A percentile compares a stretch with the other conserved stretches of the same genome.
phyloP scores from a whole-genome alignment of 37 sponge, comb jelly and placozoan species.

The Chondrilla cf. caribensis region DNA sequence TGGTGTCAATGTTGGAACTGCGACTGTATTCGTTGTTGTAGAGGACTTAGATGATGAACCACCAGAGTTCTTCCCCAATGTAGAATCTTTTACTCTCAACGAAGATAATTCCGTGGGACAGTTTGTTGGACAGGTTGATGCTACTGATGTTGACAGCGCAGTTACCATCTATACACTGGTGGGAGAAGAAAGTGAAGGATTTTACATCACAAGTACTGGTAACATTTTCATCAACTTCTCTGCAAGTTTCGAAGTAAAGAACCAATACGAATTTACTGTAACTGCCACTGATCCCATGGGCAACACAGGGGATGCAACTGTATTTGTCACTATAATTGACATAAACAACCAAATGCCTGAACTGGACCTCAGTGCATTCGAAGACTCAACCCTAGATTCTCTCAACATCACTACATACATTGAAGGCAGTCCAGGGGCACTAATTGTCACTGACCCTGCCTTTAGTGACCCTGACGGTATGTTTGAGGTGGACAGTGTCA shows the following conservation, averaged over 20 bases:
- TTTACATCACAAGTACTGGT: constrained; percentile 40
- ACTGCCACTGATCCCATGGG: constrained; percentile 45
- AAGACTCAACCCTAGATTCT: constrained; percentile 26
- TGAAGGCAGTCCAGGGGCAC: constrained; percentile 35
- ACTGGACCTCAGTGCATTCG: constrained; percentile 58
- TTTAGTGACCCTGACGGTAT: constrained; percentile 55
- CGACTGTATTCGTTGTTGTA: constrained; percentile 38
- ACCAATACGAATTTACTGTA: constrained; percentile 26
- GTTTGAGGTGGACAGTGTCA: not conserved
- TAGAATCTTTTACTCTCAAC: constrained; percentile 15
- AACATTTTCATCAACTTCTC: constrained; percentile 40
- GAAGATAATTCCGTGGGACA: constrained; percentile 35
- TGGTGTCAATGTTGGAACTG: constrained; percentile 32
- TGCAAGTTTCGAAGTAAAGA: constrained; percentile 8
- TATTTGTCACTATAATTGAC: constrained; percentile 35
- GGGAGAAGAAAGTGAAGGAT: not conserved
- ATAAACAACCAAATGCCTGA: constrained; percentile 66
- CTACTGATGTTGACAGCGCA: constrained; percentile 53
- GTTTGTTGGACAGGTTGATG: constrained; percentile 26
- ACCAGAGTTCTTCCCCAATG: constrained; percentile 40
- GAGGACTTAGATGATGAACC: constrained; percentile 68
- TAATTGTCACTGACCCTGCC: constrained; percentile 29
- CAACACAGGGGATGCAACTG: constrained; percentile 28
- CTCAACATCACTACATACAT: constrained; percentile 23
- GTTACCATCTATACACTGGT: constrained; percentile 13